Evolutionary conservation across 1,140 invertebrate species (phyloP).

Genomic region (Reticulitermes speratus): DNA sequence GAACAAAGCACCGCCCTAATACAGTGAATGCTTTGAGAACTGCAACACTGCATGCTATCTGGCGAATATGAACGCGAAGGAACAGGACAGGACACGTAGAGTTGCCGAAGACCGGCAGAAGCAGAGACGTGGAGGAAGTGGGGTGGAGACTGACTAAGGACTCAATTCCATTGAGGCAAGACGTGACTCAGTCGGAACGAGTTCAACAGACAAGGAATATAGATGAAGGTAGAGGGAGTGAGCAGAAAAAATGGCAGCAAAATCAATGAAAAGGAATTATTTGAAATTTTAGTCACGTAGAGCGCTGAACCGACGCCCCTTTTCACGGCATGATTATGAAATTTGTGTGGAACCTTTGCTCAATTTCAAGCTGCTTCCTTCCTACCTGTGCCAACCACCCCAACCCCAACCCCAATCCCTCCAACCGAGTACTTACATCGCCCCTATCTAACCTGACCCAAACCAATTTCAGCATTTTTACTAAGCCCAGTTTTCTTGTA

Average conservation of each 20-base stretch:
- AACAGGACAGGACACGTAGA: too few species aligned
- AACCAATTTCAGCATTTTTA: neutral
- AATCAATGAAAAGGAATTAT: slow-evolving; percentile 16
- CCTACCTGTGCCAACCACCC: neutral
- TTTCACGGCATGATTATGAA: slow-evolving; percentile 8
- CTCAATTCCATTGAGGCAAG: neutral
- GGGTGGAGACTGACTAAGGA: neutral
- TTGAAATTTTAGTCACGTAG: slow-evolving; percentile 4
- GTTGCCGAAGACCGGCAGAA: neutral
- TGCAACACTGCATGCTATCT: too few species aligned
- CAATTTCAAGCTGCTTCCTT: neutral
- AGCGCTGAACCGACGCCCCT: neutral
- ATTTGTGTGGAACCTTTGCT: slow-evolving; percentile 18
- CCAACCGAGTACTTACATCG: too few species aligned
- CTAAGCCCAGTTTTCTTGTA: neutral
- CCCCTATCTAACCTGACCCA: neutral
- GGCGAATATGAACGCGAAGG: too few species aligned
- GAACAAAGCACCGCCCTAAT: too few species aligned
- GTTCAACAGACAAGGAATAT: neutral
- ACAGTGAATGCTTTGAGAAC: too few species aligned
- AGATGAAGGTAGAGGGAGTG: neutral
- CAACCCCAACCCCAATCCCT: too few species aligned
- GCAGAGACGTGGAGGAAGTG: neutral
- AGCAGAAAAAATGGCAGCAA: neutral
- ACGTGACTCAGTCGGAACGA: neutral